phyloP scores from a whole-genome alignment of 2,888 invertebrate genomes.

The Aleiodes leptofemur region DNA sequence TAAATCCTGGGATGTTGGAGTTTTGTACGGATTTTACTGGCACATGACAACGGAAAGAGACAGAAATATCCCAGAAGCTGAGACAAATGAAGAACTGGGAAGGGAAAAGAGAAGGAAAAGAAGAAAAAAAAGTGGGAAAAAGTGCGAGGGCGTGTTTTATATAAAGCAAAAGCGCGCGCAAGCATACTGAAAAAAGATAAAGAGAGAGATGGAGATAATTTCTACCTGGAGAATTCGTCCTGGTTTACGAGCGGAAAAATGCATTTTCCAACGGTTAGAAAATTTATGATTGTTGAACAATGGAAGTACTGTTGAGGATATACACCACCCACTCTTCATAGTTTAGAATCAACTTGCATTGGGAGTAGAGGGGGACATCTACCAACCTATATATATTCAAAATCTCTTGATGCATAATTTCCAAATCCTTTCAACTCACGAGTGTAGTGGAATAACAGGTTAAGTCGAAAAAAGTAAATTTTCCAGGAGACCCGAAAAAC shows the following conservation, averaged over 20 bases:
- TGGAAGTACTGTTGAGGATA: conserved; percentile 50
- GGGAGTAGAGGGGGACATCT: conserved; percentile 35
- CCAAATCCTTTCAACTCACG: not conserved
- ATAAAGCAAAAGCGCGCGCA: conserved; percentile 33
- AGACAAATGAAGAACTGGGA: conserved; percentile 28
- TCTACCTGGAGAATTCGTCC: conserved; percentile 41
- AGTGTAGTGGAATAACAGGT: too few species aligned
- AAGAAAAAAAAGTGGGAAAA: conserved; percentile 8
- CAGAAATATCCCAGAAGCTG: not conserved
- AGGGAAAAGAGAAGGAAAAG: conserved; percentile 19
- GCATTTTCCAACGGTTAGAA: conserved; percentile 69
- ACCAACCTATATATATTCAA: conserved; percentile 32
- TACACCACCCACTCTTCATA: conserved; percentile 54
- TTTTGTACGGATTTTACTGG: conserved; percentile 47
- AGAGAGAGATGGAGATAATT: conserved; percentile 32
- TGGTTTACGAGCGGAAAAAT: conserved; percentile 66
- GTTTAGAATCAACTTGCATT: conserved; percentile 54
- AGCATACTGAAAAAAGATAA: not conserved
- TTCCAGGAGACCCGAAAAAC: too few species aligned
- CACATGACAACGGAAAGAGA: conserved; percentile 34
- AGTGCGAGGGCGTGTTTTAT: conserved; percentile 17
- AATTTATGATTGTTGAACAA: conserved; percentile 70
- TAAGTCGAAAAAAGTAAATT: too few species aligned
- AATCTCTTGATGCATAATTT: conserved; percentile 34
- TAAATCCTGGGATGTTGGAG: conserved; percentile 42